A percentile compares a stretch with the other conserved stretches of the same genome.
These are phyloP conservation scores for Ceratoteleas bidentatus DNA, from an alignment of 1,140 invertebrate genomes.

Conservation along the genomic window DNA sequence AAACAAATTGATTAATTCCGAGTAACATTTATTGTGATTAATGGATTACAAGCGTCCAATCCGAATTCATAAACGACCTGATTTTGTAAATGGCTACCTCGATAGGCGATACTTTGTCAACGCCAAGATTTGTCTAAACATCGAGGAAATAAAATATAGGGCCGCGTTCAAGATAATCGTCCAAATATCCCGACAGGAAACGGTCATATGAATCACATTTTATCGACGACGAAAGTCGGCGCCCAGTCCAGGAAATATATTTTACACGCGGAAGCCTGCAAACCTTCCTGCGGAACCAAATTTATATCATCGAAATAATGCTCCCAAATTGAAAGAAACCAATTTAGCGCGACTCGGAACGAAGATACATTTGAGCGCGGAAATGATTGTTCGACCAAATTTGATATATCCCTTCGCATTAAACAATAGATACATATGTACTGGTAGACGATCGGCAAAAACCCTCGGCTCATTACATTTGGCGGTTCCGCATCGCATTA, in stretches of 20 bases:
- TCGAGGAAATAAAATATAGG: slow-evolving; percentile 35
- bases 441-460: not conserved
- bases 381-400: slow-evolving; percentile 39
- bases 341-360: slow-evolving; percentile 46
- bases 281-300: slow-evolving; percentile 30
- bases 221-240: slow-evolving; percentile 60
- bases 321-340: slow-evolving; percentile 63
- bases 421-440: slow-evolving; percentile 7
- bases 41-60: too few species aligned
- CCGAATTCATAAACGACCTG: too few species aligned
- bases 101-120: not conserved
- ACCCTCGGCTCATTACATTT: slow-evolving; percentile 8
- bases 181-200: slow-evolving; percentile 54
- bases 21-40: too few species aligned
- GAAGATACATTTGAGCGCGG: slow-evolving; percentile 38
- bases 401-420: slow-evolving; percentile 25
- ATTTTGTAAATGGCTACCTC: too few species aligned
- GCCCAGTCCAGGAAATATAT: slow-evolving; percentile 46
- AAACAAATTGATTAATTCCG: too few species aligned
- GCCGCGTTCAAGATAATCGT: slow-evolving; percentile 51
- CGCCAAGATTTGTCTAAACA: slow-evolving; percentile 44
- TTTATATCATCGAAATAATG: slow-evolving; percentile 61
- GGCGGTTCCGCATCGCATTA: not conserved
- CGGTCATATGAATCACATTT: slow-evolving; percentile 63
- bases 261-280: slow-evolving; percentile 48